Base-by-base conservation (phyloP, 2,113 vertebrate genomes). In the Oxyruncus cristatus region DNA sequence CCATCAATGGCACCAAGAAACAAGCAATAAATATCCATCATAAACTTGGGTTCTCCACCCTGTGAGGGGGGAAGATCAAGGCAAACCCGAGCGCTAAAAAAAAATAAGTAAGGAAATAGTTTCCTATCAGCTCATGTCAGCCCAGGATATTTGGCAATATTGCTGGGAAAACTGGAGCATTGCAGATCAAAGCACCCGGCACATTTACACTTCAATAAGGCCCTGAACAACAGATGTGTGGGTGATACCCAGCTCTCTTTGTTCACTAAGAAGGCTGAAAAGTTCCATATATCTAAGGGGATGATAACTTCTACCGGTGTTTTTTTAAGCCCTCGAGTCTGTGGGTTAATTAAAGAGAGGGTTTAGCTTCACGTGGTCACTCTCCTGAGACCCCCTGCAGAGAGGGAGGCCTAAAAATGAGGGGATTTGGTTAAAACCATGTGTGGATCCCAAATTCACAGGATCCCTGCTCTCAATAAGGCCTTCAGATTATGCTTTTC, bases 341-440 rank as follows among this genome's bases (percentile, higher is more conserved):
- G 59, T 33, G 49, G 39, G 14, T 68, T 2, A 1, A 15, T n/a
- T 16, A 26, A 52, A 44, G 22, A 68, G 39, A 78, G 27, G 8
- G 35, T 82, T 94, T 33, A 14, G 13, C 23, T 70, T 72, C 0
- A 0, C 0, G 2, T 26, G 53, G 16, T n/a, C 0, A 2, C 77
- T 46, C 28, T 53, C 22, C 37, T 32, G 53, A 47, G 55, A 55
- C 35, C 14, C 27, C 61, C 39, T 2, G 1, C 4, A 2, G 15
- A 59, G 8, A 74, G 6, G 8, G 27, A 50, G 24, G 18, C 4
- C 28, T 66, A 41, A n/a, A 81, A 87, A 70, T 7, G 5, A 52
- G 14, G 16, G 19, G 33, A 33, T 77, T 87, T 47, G 41, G 24
- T 80, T 65, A 52, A 77, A 93, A 17, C 7, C 28, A 6, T 1